Base-by-base conservation (phyloP, 1,140 invertebrate species). In the Drosophila erecta region DNA sequence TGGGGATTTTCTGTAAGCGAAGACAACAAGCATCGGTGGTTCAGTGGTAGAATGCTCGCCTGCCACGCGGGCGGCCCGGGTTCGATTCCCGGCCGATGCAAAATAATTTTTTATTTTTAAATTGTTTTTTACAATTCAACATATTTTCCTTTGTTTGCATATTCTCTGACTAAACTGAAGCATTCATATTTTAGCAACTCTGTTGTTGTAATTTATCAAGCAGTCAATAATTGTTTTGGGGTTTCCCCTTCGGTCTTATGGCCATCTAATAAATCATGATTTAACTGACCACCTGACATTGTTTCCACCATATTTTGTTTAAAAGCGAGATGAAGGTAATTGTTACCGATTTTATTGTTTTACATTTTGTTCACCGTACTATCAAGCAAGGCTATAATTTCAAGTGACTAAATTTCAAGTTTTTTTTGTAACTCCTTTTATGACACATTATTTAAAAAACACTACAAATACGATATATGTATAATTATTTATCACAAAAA, bases 31-130 rank as follows among this genome's bases (percentile, higher is more conserved):
- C 94, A 94, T 94, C 94, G 93, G 93, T 94, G 94, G 93, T 94
- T 94, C 94, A 94, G 93, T 94, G 94, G 93, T 94, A 94, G 94
- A 94, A 94, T 96, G 95, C 95, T 96, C 95, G 95, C 95, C 95
- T 96, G 95, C 95, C 95, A 96, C 95, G 95, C 95, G 95, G 95
- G 95, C 94, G 95, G 94, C 95, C 95, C 95, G 95, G 95, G 95
- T 96, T 96, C 95, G 95, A 96, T 96, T 96, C 95, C 95, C 95
- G 95, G 95, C 94, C 95, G 95, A 95, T 95, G 95, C 95, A 96
- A 64, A 33, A 0, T 2, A 7, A 5, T 11, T 57, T 74, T 90
- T 81, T 76, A 62, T n/a, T 37, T 35, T 20, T 27, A 12, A n/a
- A 15, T 11, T 10, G 4, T 4, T 24, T 24, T 24, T 24, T 24